These are phyloP conservation scores for Drosophila arawakana DNA, from an alignment of 1,140 invertebrate genomes.

Conservation along the genomic window DNA sequence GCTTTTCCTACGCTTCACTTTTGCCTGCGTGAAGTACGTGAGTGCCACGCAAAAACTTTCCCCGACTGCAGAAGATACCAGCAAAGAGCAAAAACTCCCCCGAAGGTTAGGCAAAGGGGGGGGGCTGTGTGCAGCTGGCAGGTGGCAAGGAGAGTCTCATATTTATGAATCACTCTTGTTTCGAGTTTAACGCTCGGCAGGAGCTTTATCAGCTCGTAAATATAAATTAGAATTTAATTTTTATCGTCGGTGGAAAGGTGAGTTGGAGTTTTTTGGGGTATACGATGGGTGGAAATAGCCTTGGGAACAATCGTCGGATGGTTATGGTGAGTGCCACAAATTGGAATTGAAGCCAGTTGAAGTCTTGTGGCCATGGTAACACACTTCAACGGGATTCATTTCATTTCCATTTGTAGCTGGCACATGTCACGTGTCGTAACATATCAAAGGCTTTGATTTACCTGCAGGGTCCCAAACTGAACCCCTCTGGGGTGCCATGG, in stretches of 20 bases:
- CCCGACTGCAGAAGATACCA: conserved; percentile 11
- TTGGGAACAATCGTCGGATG: conserved; percentile 60
- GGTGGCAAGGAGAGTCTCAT: conserved; percentile 46
- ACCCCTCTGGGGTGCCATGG: conserved; percentile 49
- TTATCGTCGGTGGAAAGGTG: conserved; percentile 69
- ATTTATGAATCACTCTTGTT: conserved; percentile 75
- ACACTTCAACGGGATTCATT: conserved; percentile 70
- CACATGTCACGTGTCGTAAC: conserved; percentile 67
- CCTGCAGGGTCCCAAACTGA: conserved; percentile 60
- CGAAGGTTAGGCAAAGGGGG: too few relatives aligned
- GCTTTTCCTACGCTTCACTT: too few relatives aligned
- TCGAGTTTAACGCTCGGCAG: conserved; percentile 75
- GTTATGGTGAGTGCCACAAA: conserved; percentile 84
- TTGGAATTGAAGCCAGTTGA: conserved; percentile 53
- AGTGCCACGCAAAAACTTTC: conserved; percentile 58
- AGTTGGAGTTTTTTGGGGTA: conserved; percentile 9
- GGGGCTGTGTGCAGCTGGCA: not conserved
- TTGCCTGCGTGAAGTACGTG: conserved; percentile 42
- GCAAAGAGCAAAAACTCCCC: not conserved
- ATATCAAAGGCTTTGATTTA: conserved; percentile 78
- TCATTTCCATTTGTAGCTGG: conserved; percentile 65
- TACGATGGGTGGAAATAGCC: conserved; percentile 26
- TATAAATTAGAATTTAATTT: conserved; percentile 83
- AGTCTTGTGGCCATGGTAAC: conserved; percentile 51
- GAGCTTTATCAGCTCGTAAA: conserved; percentile 82